Base-by-base conservation (phyloP, 2,888 invertebrate species). In the Agrotis puta region DNA sequence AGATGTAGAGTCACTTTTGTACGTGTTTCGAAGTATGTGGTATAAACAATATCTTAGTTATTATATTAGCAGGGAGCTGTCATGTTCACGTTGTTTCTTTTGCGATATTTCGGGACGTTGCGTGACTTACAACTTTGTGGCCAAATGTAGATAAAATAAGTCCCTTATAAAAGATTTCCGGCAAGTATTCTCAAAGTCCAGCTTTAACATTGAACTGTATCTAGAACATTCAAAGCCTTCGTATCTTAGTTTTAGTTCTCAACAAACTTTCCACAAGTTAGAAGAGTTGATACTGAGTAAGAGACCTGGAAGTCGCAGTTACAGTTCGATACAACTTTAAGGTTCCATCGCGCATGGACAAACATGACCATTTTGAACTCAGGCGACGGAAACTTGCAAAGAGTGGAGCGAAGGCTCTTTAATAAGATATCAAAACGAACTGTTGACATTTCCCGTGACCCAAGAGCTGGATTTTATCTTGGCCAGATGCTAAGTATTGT, bases 141-240 rank as follows among this genome's bases (percentile, higher is more conserved):
- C 9, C 39, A 11, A 11, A 39, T 39, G 39, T 39, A 39, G 39
- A 39, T 39, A 39, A 39, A 39, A 39, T 9, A 39, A 39, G 39
- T 39, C 39, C 11, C 11, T 39, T 9, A 39, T 39, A 39, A 39
- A 39, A 39, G 39, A 11, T 39, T 39, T 9, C 39, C 9, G 39
- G 11, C 39, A 39, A 39, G 39, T 43, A 48, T 18, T 54, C 24
- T 1, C 18, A 39, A 59, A 61, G 16, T 27, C 22, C 11, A 24
- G 9, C 14, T 20, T 6, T 6, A 27, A 13, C 16, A 51, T 54
- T 14, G 20, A 45, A 43, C 66, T 14, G 53, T 59, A 58, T 61
- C 74, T 74, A 33, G 18, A 66, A 56, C 9, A 18, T n/a, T 50
- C 11, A 64, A 73, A 73, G 58, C 54, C 14, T 22, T 48, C 13